Conservation (phyloP, 2,888 invertebrate genomes). For the Stenodema calcarata region DNA sequence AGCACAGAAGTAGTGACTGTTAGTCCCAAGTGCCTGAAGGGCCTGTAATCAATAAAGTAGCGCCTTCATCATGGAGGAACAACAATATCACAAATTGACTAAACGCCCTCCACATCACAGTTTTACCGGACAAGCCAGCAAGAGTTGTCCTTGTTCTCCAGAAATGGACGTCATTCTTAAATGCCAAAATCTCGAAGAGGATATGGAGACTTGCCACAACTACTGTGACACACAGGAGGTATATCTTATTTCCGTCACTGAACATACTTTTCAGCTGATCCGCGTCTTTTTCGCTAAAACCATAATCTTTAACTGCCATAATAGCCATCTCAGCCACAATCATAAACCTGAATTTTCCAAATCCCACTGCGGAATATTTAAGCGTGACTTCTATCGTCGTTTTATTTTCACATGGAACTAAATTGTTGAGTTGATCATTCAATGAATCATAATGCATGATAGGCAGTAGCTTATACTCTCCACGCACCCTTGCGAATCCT, state of each 20-base stretch:
- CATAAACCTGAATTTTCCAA: constrained; percentile 66
- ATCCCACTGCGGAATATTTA: constrained; percentile 71
- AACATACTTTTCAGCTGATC: constrained; percentile 97
- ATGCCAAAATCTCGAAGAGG: constrained; percentile 93
- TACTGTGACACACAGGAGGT: constrained; percentile 87
- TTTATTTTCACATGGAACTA: constrained; percentile 61
- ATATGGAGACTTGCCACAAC: constrained; percentile 90
- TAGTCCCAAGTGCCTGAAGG: too few relatives aligned
- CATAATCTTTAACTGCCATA: constrained; percentile 73
- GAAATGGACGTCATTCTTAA: constrained; percentile 96
- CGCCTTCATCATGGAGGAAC: constrained; percentile 89
- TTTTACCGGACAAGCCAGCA: constrained; percentile 86
- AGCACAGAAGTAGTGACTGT: too few relatives aligned
- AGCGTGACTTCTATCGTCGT: constrained; percentile 71
- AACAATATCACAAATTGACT: constrained; percentile 91
- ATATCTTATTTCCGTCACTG: constrained; percentile 88
- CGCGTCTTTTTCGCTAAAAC: constrained; percentile 91
- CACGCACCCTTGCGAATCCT: constrained; percentile 54
- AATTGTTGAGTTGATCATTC: constrained; percentile 78
- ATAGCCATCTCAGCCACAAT: constrained; percentile 79
- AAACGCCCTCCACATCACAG: constrained; percentile 92
- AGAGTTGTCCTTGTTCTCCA: constrained; percentile 88
- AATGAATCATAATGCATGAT: constrained; percentile 83
- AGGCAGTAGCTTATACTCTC: constrained; percentile 77
- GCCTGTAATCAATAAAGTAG: constrained; percentile 85